Evolutionary conservation across 2,113 vertebrate genomes (phyloP).

Genomic region (Oxyura jamaicensis): DNA sequence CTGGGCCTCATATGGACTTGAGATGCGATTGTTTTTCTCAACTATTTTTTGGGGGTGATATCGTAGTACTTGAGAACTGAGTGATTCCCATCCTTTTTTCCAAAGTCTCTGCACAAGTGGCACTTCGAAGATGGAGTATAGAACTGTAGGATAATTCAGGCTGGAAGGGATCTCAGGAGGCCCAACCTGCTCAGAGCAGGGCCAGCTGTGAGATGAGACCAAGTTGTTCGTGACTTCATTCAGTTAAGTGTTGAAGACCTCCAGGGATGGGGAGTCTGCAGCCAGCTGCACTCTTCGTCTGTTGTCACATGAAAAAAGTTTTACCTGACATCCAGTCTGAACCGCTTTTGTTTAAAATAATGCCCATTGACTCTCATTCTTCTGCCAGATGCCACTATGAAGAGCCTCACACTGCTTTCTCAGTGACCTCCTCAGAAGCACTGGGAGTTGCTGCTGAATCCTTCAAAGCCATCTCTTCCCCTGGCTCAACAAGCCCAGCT

Average conservation of each 20-base stretch:
- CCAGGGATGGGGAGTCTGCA: neutral
- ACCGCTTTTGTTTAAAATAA: neutral
- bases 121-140: neutral
- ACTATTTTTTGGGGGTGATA: neutral
- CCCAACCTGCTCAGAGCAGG: too few relatives aligned
- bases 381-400: neutral
- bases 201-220: neutral
- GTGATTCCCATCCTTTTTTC: neutral
- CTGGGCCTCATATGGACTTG: neutral
- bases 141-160: neutral
- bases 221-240: neutral
- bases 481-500: neutral
- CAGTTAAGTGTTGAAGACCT: neutral
- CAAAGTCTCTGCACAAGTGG: neutral
- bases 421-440: neutral
- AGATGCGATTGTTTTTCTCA: neutral
- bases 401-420: neutral
- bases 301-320: neutral
- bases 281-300: neutral
- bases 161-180: neutral
- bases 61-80: fast-evolving
- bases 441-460: neutral
- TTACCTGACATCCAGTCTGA: neutral
- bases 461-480: neutral
- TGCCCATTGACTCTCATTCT: neutral